Evolutionary conservation across 2,113 vertebrate genomes (phyloP).

Genomic region (Proteles cristata): DNA sequence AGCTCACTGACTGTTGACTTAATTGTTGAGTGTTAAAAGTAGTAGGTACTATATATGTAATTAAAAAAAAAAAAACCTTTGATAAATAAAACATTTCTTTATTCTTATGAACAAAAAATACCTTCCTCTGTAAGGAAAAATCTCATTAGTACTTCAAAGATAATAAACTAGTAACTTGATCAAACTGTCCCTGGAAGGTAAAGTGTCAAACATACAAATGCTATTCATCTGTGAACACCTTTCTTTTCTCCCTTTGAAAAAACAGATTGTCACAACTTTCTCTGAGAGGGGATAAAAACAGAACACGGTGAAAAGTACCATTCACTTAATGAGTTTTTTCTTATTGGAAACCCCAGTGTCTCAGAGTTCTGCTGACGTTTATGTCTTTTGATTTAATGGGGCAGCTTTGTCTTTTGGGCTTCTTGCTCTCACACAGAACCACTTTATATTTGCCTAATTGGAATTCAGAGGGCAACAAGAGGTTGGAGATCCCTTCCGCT

Average conservation of each 20-base stretch:
- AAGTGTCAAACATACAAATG: not conserved
- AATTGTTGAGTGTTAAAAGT: not conserved
- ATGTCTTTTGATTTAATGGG: constrained; percentile 23
- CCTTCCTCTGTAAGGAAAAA: not conserved
- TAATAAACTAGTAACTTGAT: constrained; percentile 47
- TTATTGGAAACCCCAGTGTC: not conserved
- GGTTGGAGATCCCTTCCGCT: not conserved
- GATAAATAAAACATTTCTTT: constrained; percentile 36
- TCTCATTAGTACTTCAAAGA: constrained; percentile 59
- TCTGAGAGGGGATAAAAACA: constrained; percentile 39
- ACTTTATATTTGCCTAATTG: constrained; percentile 60
- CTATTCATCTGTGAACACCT: not conserved
- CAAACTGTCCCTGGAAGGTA: not conserved
- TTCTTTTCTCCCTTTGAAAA: constrained; percentile 13
- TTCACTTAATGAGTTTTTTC: not conserved
- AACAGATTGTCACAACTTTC: constrained; percentile 55
- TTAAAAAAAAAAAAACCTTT: not conserved
- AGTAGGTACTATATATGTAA: not conserved
- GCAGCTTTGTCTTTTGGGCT: not conserved
- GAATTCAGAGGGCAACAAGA: constrained; percentile 26
- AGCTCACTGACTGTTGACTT: not conserved
- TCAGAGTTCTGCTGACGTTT: not conserved
- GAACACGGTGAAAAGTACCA: not conserved
- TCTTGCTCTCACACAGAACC: constrained; percentile 4
- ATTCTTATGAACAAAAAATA: not conserved